Evolutionary conservation across 2,888 invertebrate species (phyloP).

Genomic region (Desoria tigrina): DNA sequence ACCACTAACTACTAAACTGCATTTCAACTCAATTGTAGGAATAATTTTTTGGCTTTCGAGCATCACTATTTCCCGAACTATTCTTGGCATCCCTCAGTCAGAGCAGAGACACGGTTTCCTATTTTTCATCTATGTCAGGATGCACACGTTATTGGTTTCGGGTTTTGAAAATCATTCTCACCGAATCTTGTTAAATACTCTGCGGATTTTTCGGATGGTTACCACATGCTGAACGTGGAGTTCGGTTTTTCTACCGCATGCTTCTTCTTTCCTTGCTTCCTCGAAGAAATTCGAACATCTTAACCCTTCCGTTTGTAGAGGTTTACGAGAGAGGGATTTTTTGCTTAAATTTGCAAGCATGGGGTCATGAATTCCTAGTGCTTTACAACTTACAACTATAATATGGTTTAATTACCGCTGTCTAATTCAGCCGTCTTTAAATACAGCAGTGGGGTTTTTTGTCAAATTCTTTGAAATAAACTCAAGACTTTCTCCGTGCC

Average conservation of each 20-base stretch:
- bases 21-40: background rate
- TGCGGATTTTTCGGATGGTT: constrained; percentile 11
- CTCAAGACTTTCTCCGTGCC: background rate
- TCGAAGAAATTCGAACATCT: constrained; percentile 7
- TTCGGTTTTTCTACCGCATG: constrained; percentile 2
- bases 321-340: too few species aligned
- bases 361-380: too few species aligned
- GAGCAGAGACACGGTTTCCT: background rate
- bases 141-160: constrained; percentile 13
- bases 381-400: too few species aligned
- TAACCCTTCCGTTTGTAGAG: too few species aligned
- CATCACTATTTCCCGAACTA: background rate
- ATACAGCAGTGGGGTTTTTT: background rate
- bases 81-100: constrained; percentile 14
- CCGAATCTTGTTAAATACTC: constrained; percentile 6
- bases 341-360: too few species aligned
- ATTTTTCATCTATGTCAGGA: constrained; percentile 9
- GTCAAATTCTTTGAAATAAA: background rate
- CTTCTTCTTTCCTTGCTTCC: background rate
- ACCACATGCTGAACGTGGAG: constrained; percentile 6
- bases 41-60: background rate
- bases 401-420: background rate
- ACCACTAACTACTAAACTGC: background rate
- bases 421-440: background rate
- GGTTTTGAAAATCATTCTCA: constrained; percentile 14